Evolutionary conservation across 1,140 invertebrate species (phyloP), one percentile per base, ranked within the genome.

Genomic region (Papilio polytes): DNA sequence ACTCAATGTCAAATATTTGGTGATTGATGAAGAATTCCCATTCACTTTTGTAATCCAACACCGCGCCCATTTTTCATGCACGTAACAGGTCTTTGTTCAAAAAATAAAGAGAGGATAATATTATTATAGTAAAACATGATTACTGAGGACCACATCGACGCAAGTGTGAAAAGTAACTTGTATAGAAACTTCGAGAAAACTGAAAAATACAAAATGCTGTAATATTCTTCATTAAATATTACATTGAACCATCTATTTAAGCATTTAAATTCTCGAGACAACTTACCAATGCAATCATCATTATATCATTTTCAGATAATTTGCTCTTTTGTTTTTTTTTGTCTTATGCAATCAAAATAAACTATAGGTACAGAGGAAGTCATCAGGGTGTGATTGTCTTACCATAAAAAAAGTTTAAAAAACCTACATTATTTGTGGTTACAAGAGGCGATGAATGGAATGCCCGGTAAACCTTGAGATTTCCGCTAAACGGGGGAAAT

Each of bases 1-100:
- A 70, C 63, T 70, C 63, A 70, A 70, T 70, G 63, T 70, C 63
- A 70, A 3, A 31, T 70, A 70, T 70, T 70, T 70, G 15, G 63
- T 70, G 26, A 31, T 31, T 70, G 63, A 26, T 26, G 22, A 70
- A 3, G 22, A 36, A 70, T 70, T 31, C 3, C 63, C 63, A 70
- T 70, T 70, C 63, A 70, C 63, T 70, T 31, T 70, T 70, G 26
- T 70, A 70, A 70, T 18, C n/a, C 0, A 63, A 63, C 22, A 63
- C 59, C 59, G 26, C 63, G 13, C 63, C 63, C 63, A 70, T 70
- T 70, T 31, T 70, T 70, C 63, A 26, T 70, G 13, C 15, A 15
- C 59, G 20, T 26, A 18, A 36, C 18, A 70, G 12, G 26, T 6
- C 22, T 7, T 31, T 31, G 26, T 31, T 70, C 12, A 15, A 70